Evolutionary conservation across 2,888 invertebrate genomes (phyloP).

Genomic region (Leptothorax acervorum): DNA sequence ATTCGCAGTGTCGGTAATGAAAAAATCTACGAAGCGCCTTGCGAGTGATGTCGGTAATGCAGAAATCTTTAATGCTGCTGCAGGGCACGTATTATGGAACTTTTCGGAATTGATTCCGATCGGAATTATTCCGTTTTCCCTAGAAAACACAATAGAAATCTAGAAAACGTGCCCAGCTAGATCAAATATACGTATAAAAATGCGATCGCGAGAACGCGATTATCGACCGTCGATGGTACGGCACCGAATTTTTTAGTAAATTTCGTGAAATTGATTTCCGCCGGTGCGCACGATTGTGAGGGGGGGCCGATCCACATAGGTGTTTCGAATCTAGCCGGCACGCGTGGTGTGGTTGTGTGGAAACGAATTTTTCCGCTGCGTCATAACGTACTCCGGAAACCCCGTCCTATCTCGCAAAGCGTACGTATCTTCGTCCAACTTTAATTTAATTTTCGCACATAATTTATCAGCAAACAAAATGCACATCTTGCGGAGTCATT

Average conservation of each 20-base stretch:
- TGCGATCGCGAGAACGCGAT: neutral
- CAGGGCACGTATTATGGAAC: no score
- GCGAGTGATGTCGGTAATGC: neutral
- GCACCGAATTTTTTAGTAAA: constrained; percentile 7
- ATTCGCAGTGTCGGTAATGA: neutral
- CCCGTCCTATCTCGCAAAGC: neutral
- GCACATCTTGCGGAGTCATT: constrained; percentile 7
- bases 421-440: neutral
- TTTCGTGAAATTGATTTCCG: constrained; percentile 18
- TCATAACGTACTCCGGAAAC: neutral
- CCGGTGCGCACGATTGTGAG: neutral
- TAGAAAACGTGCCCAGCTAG: no score
- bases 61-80: neutral
- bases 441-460: neutral
- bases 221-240: neutral
- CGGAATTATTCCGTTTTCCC: no score
- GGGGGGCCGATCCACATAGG: neutral
- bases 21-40: neutral
- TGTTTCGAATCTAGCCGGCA: neutral
- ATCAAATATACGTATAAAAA: no score
- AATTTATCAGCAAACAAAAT: neutral
- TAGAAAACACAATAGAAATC: no score
- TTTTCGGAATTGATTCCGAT: no score
- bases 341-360: neutral
- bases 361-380: neutral